Base-by-base conservation (phyloP, 1,140 invertebrate species). In the Neodiprion pinetum region DNA sequence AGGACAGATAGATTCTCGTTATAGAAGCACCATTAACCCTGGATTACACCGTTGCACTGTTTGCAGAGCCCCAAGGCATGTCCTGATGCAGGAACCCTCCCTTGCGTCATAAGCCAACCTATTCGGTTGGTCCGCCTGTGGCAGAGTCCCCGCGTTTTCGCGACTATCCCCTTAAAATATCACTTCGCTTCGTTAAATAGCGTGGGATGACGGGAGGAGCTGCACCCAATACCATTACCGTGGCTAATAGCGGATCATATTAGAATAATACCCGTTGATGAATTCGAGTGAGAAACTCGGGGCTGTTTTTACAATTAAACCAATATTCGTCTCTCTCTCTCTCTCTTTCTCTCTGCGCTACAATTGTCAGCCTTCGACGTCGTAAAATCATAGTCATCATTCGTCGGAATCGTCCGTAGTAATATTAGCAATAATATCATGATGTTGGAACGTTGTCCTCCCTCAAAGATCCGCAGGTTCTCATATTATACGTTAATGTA, bases 261-360 rank as follows among this genome's bases (percentile, higher is more conserved):
- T 83, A 80, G 78, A 84, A 85, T 84, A 85, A 85, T 84, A 85
- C 82, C 82, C 78, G 81, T 81, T 83, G 84, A 84, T 84, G 81
- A 82, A 76, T 76, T 72, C 77, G 73, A 78, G 73, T 81, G 79
- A 78, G 79, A 80, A 80, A 40, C 5, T 40, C 28, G 28, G 28
- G 28, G 28, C 28, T 40, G 28, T 40, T 40, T 40, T 40, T 40
- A 40, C 28, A 40, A 40, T 40, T 40, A 40, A 40, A 40, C 28
- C 28, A 40, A 40, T 40, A 40, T 40, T 40, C 28, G 28, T 40
- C 28, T 40, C 28, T 40, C 28, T 40, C 28, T 21, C 17, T 17
- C 17, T 17, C 17, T 17, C 17, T 17, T 0, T 17, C 17, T 17
- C 17, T 21, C 17, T 21, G 17, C 17, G 17, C 17, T 40, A 40